These are phyloP conservation scores for Egretta garzetta DNA, from an alignment of 2,113 vertebrate species.

Conservation along the genomic window DNA sequence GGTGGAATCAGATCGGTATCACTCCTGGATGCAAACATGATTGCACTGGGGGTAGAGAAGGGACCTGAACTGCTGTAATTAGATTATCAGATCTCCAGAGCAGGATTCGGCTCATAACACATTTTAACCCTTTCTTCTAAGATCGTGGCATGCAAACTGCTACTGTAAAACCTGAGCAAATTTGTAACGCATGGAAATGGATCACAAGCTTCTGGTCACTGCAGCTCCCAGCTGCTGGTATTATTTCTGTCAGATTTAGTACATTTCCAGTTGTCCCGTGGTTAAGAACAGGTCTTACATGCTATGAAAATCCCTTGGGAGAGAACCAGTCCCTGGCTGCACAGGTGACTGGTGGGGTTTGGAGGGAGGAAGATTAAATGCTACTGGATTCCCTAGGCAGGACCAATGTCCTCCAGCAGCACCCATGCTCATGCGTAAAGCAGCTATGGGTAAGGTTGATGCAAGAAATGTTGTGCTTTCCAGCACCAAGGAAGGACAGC, in stretches of 20 bases:
- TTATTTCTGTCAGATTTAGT: not conserved
- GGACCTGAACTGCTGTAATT: constrained; percentile 8
- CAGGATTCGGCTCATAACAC: not conserved
- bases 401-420: not conserved
- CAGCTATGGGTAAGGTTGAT: not conserved
- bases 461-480: not conserved
- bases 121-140: constrained; percentile 5
- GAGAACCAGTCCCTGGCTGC: not conserved
- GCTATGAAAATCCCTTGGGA: not conserved
- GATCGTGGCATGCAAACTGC: accelerated
- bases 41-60: not conserved
- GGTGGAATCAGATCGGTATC: constrained; percentile 10
- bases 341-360: not conserved
- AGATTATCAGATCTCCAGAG: constrained; percentile 9
- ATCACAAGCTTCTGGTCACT: not conserved
- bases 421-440: not conserved
- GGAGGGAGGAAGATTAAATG: not conserved
- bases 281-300: not conserved
- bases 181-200: accelerated
- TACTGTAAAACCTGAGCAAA: not conserved
- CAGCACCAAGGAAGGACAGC: not conserved
- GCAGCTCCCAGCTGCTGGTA: not conserved
- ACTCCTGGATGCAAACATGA: not conserved
- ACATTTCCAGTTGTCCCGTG: not conserved
- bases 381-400: not conserved